Percentiles rank a stretch among this genome's conserved stretches.
Conservation (phyloP, 2,113 vertebrate genomes). For the Regulus satrapa region DNA sequence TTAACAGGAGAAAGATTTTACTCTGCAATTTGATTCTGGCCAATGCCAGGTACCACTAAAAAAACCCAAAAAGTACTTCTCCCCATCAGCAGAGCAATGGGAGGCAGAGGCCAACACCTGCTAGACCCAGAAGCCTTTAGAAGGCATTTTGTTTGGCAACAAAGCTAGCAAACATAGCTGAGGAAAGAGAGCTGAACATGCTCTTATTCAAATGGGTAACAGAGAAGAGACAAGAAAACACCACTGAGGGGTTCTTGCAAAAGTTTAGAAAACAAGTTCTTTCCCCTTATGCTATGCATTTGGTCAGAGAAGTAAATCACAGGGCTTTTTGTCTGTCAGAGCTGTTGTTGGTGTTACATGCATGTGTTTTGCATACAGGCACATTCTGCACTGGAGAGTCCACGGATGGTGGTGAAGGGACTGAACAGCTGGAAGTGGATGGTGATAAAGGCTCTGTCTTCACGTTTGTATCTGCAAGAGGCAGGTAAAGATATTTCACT, state of each 20-base stretch:
- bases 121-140: not conserved
- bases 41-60: not conserved
- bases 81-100: not conserved
- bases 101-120: not conserved
- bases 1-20: not conserved
- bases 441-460: slow-evolving; percentile 84
- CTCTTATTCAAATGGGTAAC: not conserved
- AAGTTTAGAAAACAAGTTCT: not conserved
- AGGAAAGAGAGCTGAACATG: not conserved
- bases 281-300: not conserved
- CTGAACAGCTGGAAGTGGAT: slow-evolving; percentile 76
- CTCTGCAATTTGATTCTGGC: not conserved
- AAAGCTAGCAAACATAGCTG: not conserved
- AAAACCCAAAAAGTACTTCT: not conserved
- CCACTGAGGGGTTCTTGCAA: not conserved
- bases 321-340: not conserved
- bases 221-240: not conserved
- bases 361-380: slow-evolving; percentile 77
- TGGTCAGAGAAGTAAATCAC: not conserved
- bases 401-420: slow-evolving; percentile 75
- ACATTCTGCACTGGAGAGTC: slow-evolving; percentile 82
- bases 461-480: slow-evolving; percentile 75
- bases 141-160: not conserved
- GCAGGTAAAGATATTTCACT: not conserved
- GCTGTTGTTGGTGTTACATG: not conserved